phyloP scores from a whole-genome alignment of 1,140 invertebrate species.

The Calosoma granatense region DNA sequence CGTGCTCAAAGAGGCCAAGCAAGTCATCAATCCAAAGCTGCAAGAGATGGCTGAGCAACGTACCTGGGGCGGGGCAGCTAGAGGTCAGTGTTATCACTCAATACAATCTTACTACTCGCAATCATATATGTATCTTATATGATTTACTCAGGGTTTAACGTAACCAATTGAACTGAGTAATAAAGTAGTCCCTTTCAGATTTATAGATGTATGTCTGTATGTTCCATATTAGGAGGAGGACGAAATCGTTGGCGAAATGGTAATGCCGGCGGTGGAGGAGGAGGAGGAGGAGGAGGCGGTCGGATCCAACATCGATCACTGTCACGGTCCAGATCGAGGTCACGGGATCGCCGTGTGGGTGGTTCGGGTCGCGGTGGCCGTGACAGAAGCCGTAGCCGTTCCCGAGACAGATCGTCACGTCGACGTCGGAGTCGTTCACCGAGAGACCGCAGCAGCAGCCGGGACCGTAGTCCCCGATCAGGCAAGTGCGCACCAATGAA shows the following conservation, averaged over 20 bases:
- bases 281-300: neutral
- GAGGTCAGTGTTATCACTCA: constrained; percentile 23
- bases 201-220: neutral
- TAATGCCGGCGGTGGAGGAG: constrained; percentile 24
- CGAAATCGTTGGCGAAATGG: constrained; percentile 36
- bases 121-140: no score
- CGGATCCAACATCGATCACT: neutral
- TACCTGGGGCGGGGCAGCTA: constrained; percentile 22
- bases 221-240: constrained; percentile 24
- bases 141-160: no score
- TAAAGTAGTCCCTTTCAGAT: no score
- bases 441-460: neutral
- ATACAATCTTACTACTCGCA: constrained; percentile 1
- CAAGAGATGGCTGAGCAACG: constrained; percentile 47
- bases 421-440: constrained; percentile 33
- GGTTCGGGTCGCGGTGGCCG: constrained; percentile 24
- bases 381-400: constrained; percentile 27
- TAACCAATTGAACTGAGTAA: no score
- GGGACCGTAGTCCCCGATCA: neutral
- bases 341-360: neutral
- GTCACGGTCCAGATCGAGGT: neutral
- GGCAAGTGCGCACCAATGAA: neutral
- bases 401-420: neutral
- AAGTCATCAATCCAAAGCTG: constrained; percentile 70
- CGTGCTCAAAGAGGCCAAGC: constrained; percentile 90